Conservation (phyloP, 2,797 vertebrate species). For the Sphenopsis melanotis region DNA sequence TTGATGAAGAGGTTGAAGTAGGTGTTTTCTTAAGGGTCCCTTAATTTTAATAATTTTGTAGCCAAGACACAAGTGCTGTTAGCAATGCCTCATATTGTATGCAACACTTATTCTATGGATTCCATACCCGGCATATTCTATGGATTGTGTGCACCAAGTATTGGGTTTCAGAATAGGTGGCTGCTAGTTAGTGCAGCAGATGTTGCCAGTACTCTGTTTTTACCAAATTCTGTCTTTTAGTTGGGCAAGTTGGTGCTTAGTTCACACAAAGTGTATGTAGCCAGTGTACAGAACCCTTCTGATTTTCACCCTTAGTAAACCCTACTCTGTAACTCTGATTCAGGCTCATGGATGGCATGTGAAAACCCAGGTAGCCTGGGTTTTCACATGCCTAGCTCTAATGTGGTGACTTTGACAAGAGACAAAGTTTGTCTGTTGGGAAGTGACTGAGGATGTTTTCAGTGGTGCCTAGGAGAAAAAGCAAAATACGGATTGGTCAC, state of each 20-base stretch:
- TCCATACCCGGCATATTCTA: background rate
- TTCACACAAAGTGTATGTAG: background rate
- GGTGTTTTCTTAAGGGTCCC: background rate
- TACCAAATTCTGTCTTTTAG: background rate
- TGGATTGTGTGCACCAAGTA: background rate
- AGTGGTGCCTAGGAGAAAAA: background rate
- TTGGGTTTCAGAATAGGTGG: background rate
- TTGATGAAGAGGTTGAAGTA: background rate
- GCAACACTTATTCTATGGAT: rapidly evolving
- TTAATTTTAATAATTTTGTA: background rate
- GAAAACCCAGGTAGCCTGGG: background rate
- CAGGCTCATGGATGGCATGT: background rate
- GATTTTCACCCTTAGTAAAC: background rate
- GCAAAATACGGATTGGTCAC: constrained; percentile 17
- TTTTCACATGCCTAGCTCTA: too few relatives aligned
- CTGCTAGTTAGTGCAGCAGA: background rate
- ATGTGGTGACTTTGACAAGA: background rate
- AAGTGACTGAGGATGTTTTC: background rate
- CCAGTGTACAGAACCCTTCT: background rate
- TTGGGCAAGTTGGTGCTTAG: background rate
- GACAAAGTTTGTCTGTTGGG: background rate
- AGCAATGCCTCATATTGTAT: background rate
- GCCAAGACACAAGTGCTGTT: background rate
- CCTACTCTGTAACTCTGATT: background rate
- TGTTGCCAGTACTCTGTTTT: background rate